These are phyloP conservation scores for Phyllostomus hastatus DNA, from an alignment of 2,113 vertebrate genomes.

Conservation along the genomic window DNA sequence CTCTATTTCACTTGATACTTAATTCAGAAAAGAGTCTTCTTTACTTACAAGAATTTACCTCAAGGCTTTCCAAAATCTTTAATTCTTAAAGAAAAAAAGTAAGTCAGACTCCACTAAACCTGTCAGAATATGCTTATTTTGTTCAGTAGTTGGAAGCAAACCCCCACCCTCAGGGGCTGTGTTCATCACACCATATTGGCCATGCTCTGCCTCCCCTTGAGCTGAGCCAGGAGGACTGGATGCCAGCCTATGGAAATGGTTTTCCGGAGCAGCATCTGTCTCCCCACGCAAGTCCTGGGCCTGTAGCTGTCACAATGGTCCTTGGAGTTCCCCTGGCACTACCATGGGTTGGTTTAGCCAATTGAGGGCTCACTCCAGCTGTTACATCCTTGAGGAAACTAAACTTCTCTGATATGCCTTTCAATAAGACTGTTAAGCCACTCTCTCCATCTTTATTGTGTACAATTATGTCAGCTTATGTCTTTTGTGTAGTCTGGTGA, in stretches of 20 bases:
- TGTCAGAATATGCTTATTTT: conserved; percentile 53
- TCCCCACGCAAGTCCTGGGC: conserved; percentile 71
- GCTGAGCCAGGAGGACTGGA: conserved; percentile 70
- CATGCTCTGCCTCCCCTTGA: conserved; percentile 41
- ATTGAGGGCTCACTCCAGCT: conserved; percentile 29
- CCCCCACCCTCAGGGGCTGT: conserved; percentile 13
- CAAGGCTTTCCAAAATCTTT: neutral
- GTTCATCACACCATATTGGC: conserved; percentile 51
- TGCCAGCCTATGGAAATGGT: conserved; percentile 57
- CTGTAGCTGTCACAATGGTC: conserved; percentile 26
- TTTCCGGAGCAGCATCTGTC: conserved; percentile 77
- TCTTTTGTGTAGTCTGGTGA: neutral
- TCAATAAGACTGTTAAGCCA: neutral
- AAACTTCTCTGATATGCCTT: conserved; percentile 38
- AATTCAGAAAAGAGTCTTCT: neutral
- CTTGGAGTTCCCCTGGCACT: conserved; percentile 63
- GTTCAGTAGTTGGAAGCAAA: conserved; percentile 49
- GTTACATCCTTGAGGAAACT: conserved; percentile 49
- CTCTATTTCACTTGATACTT: neutral
- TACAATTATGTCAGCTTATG: neutral
- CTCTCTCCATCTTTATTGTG: conserved; percentile 31
- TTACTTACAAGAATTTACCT: neutral
- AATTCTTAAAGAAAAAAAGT: neutral
- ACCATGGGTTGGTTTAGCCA: conserved; percentile 57
- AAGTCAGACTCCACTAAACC: neutral